Base-by-base conservation (phyloP, 1,140 invertebrate genomes). In the Drosophila busckii region DNA sequence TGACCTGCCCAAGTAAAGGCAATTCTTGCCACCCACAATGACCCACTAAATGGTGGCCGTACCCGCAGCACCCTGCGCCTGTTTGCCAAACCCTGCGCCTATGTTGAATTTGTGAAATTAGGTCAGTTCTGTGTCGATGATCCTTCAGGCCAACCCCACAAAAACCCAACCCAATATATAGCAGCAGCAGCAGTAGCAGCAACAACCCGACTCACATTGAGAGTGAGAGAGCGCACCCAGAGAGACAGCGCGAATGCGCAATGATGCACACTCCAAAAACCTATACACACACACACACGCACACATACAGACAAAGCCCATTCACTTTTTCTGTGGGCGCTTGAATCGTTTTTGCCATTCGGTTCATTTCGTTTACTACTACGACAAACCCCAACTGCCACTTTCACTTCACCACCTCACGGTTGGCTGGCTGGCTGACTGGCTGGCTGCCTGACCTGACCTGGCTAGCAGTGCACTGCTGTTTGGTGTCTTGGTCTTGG, bases 121-220 rank as follows among this genome's bases (percentile, higher is more conserved):
- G 84, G 84, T 86, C 84, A 86, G 84, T 83, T 83, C 62, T 75
- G 84, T 86, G 84, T 86, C 84, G 84, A 86, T 86, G 84, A 86
- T 86, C 84, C 84, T 86, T 86, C 85, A 53, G 67, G 56, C 65
- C 66, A 49, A n/a, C n/a, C 56, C 64, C 64, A 7, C 38, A 10
- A 17, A 49, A 28, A 38, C 34, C 61, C 22, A 50, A n/a, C n/a
- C n/a, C n/a, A n/a, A n/a, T n/a, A n/a, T n/a, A n/a, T n/a, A n/a
- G n/a, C n/a, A n/a, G n/a, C n/a, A n/a, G n/a, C n/a, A n/a, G n/a
- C n/a, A 20, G 52, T 49, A 58, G 29, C 61, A 68, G 53, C 63
- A 73, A 50, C 63, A 54, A 63, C 12, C 5, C 25, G 42, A 55
- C 62, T 37, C 40, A 48, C 16, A 37, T n/a, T 32, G 26, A 53